phyloP scores from a whole-genome alignment of 1,140 invertebrate genomes.

The Cherax destructor region DNA sequence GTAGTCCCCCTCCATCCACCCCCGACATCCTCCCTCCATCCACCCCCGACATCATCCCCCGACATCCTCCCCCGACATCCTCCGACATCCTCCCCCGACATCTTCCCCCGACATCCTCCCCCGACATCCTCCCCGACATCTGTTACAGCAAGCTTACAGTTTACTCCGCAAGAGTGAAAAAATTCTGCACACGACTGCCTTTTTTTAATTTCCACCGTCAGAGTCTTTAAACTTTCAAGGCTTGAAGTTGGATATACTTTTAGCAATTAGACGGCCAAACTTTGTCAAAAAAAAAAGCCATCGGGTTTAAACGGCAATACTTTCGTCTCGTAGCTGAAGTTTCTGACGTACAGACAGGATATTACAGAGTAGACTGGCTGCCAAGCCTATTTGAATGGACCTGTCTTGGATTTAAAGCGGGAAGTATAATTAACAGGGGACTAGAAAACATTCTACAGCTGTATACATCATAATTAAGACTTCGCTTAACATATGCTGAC shows the following conservation, averaged over 20 bases:
- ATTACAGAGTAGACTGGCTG: too few species aligned
- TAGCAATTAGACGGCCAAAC: not conserved
- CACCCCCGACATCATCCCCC: not conserved
- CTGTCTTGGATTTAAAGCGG: too few species aligned
- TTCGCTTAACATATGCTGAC: too few species aligned
- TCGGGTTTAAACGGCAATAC: not conserved
- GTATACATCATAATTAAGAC: too few species aligned
- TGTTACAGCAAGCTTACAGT: not conserved
- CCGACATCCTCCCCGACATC: not conserved
- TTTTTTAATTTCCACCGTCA: not conserved
- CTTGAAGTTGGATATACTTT: conserved; percentile 1
- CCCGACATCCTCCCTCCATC: too few species aligned
- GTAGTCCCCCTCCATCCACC: too few species aligned
- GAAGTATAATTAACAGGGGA: too few species aligned
- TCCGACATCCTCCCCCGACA: too few species aligned
- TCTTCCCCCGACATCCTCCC: not conserved
- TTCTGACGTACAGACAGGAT: not conserved
- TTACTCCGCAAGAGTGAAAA: not conserved
- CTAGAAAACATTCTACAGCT: too few species aligned
- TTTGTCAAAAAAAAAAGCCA: not conserved
- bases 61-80: not conserved
- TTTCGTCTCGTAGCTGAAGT: not conserved
- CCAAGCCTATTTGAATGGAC: too few species aligned
- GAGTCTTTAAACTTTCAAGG: not conserved
- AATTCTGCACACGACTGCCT: too few species aligned